Conservation (phyloP, 2,113 vertebrate species). For the Arothron firmamentum region DNA sequence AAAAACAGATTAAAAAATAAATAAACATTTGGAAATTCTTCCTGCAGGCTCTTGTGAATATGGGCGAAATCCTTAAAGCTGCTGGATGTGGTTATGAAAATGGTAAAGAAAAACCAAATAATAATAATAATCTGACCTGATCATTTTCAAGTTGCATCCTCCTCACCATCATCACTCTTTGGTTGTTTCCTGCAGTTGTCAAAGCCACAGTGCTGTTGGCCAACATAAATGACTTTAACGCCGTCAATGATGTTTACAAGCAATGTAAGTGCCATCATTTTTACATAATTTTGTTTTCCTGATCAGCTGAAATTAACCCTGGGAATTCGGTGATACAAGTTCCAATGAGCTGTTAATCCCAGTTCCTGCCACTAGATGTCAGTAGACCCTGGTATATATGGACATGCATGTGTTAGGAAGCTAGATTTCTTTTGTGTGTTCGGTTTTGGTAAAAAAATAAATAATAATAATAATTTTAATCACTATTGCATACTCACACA, state of each 20-base stretch:
- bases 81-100: slow-evolving; percentile 84
- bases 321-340: too few relatives aligned
- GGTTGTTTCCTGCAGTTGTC: slow-evolving; percentile 80
- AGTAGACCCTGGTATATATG: neutral
- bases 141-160: neutral
- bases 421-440: neutral
- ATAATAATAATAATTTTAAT: neutral
- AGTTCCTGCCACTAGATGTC: slow-evolving; percentile 44
- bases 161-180: neutral
- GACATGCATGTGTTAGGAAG: neutral
- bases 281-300: neutral
- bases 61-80: slow-evolving; percentile 90
- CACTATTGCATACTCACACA: neutral
- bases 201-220: slow-evolving; percentile 91
- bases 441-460: neutral
- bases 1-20: neutral
- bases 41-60: slow-evolving; percentile 86
- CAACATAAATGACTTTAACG: slow-evolving; percentile 89
- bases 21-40: neutral
- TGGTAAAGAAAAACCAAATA: slow-evolving; percentile 65
- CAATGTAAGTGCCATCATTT: slow-evolving; percentile 83
- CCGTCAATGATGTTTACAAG: slow-evolving; percentile 87
- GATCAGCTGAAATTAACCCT: neutral
- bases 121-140: neutral
- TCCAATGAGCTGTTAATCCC: neutral